A percentile compares a stretch with the other conserved stretches of the same genome.
Conservation (phyloP, 2,113 vertebrate genomes). For the Carassius auratus region DNA sequence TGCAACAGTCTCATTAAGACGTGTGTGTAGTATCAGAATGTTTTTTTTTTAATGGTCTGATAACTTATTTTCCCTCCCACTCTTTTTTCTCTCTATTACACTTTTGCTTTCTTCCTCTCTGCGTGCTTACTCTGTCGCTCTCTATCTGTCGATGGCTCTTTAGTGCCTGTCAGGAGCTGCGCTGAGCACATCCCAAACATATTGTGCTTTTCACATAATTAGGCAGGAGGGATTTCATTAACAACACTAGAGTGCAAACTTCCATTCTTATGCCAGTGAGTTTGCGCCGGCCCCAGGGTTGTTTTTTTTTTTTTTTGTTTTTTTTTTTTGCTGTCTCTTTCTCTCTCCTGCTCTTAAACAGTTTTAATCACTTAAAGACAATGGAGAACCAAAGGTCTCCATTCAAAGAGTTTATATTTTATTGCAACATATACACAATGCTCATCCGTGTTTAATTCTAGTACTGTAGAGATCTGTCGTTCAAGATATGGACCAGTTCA, state of each 20-base stretch:
- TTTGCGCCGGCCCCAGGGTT: conserved; percentile 29
- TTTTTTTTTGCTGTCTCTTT: conserved; percentile 8
- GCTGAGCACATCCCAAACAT: conserved; percentile 75
- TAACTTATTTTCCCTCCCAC: conserved; percentile 55
- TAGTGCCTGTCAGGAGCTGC: conserved; percentile 70
- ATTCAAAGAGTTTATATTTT: no score
- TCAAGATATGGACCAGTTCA: background rate
- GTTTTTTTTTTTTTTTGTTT: conserved; percentile 19
- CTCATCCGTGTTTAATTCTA: background rate
- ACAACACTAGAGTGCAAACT: conserved; percentile 53
- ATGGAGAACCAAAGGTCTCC: background rate
- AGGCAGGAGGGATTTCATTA: conserved; percentile 76
- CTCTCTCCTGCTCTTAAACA: conserved; percentile 12
- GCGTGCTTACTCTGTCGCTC: conserved; percentile 60
- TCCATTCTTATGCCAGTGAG: conserved; percentile 36
- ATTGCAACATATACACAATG: background rate
- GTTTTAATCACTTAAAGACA: conserved; percentile 48
- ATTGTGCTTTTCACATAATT: conserved; percentile 76
- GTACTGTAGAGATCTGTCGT: background rate
- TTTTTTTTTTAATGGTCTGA: conserved; percentile 62
- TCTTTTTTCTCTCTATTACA: background rate
- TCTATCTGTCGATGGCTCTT: conserved; percentile 73
- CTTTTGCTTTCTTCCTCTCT: background rate
- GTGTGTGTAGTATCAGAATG: background rate
- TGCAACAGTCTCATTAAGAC: conserved; percentile 75